These are phyloP conservation scores for Lamprotornis superbus DNA, from an alignment of 2,113 vertebrate genomes.

Conservation along the genomic window DNA sequence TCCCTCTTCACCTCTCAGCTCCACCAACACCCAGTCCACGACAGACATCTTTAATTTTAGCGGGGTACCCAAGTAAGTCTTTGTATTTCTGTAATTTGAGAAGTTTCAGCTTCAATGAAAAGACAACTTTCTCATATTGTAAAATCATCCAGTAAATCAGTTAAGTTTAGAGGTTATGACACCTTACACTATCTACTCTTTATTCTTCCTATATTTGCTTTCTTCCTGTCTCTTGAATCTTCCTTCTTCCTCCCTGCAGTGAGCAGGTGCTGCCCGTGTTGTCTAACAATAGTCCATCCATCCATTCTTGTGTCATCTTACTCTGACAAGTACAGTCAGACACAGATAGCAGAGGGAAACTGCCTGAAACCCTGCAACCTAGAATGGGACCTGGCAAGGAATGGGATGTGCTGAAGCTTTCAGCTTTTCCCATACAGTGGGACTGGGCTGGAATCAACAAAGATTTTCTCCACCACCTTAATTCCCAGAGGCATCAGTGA, in stretches of 20 bases:
- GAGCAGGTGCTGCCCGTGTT: background rate
- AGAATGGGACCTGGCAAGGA: background rate
- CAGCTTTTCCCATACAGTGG: background rate
- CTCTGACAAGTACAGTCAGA: background rate
- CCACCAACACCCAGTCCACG: too few species aligned
- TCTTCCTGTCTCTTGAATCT: background rate
- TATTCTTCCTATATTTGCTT: background rate
- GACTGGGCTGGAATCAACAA: background rate
- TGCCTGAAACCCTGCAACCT: background rate
- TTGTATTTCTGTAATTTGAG: background rate
- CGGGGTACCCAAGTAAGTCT: rapidly evolving
- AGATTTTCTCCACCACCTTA: background rate
- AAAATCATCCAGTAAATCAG: background rate
- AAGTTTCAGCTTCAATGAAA: background rate
- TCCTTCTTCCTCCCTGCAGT: background rate
- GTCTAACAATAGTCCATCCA: background rate
- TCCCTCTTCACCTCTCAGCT: background rate
- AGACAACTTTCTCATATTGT: background rate
- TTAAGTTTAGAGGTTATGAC: rapidly evolving
- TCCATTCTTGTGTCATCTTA: background rate
- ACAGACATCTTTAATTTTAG: background rate
- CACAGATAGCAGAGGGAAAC: background rate
- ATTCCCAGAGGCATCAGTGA: background rate
- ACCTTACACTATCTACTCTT: background rate
- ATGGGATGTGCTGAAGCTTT: background rate